Evolutionary conservation across 35 echinoderm and acorn worm species (phyloP).

Genomic region (Strongylocentrotus purpuratus): DNA sequence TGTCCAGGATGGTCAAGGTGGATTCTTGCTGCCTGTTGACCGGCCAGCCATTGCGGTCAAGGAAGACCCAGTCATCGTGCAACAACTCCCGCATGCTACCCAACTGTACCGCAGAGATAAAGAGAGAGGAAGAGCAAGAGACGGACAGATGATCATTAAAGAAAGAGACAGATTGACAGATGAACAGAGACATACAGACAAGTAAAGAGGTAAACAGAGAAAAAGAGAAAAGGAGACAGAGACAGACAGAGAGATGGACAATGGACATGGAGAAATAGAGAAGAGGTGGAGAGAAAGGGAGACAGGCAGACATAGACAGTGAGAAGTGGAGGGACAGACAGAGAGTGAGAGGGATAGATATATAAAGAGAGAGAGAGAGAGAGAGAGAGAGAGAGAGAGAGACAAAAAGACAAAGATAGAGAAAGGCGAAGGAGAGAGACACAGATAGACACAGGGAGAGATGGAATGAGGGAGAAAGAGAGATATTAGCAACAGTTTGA

Average conservation of each 20-base stretch:
- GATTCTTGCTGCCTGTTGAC: conserved; percentile 78
- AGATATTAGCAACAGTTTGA: no score
- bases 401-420: no score
- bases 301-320: no score
- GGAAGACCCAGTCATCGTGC: conserved; percentile 65
- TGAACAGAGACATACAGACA: not conserved
- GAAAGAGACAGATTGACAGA: not conserved
- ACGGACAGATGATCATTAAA: not conserved
- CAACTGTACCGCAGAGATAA: conserved; percentile 11
- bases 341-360: no score
- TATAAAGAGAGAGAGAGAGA: no score
- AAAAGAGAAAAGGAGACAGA: not conserved
- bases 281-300: no score
- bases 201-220: not conserved
- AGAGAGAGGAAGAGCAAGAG: not conserved
- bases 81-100: conserved; percentile 38
- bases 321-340: no score
- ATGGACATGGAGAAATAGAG: no score
- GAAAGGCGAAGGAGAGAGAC: no score
- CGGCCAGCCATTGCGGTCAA: conserved; percentile 92
- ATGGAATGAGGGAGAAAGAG: no score
- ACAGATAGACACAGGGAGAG: no score
- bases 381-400: no score
- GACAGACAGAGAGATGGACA: not conserved
- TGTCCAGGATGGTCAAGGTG: conserved; percentile 77